These are phyloP conservation scores for Diplodus puntazzo DNA, from an alignment of 2,797 vertebrate genomes.

Conservation along the genomic window DNA sequence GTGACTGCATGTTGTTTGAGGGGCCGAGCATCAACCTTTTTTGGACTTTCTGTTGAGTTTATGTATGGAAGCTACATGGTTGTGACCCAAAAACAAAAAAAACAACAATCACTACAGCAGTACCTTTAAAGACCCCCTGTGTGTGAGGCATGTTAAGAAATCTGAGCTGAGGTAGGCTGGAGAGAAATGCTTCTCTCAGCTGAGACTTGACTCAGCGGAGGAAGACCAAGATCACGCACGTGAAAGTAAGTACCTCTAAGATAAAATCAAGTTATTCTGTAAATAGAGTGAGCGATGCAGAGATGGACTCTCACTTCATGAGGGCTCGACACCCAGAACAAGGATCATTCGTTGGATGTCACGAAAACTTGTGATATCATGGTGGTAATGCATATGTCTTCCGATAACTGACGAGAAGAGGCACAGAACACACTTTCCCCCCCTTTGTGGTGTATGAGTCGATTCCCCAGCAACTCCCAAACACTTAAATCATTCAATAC, in stretches of 20 bases:
- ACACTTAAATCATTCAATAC: slow-evolving; percentile 34
- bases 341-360: slow-evolving; percentile 58
- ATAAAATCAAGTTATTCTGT: slow-evolving; percentile 66
- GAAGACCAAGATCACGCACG: slow-evolving; percentile 60
- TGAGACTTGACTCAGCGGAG: slow-evolving; percentile 75
- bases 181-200: slow-evolving; percentile 76
- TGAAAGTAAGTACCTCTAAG: slow-evolving; percentile 75
- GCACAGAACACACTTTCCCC: slow-evolving; percentile 40
- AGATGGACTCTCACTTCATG: slow-evolving; percentile 70
- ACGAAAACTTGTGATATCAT: slow-evolving; percentile 52
- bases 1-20: slow-evolving; percentile 51
- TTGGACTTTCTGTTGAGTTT: slow-evolving; percentile 54
- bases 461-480: slow-evolving; percentile 57
- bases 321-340: slow-evolving; percentile 58
- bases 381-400: slow-evolving; percentile 53
- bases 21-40: slow-evolving; percentile 58
- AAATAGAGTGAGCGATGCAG: slow-evolving; percentile 42
- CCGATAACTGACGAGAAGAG: slow-evolving; percentile 50
- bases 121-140: slow-evolving; percentile 79
- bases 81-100: slow-evolving; percentile 35
- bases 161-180: slow-evolving; percentile 87
- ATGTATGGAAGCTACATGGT: slow-evolving; percentile 69
- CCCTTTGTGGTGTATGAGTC: slow-evolving; percentile 32
- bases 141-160: slow-evolving; percentile 78
- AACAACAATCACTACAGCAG: slow-evolving; percentile 76